Evolutionary conservation across 2,113 vertebrate species (phyloP).

Genomic region (Delphinapterus leucas): DNA sequence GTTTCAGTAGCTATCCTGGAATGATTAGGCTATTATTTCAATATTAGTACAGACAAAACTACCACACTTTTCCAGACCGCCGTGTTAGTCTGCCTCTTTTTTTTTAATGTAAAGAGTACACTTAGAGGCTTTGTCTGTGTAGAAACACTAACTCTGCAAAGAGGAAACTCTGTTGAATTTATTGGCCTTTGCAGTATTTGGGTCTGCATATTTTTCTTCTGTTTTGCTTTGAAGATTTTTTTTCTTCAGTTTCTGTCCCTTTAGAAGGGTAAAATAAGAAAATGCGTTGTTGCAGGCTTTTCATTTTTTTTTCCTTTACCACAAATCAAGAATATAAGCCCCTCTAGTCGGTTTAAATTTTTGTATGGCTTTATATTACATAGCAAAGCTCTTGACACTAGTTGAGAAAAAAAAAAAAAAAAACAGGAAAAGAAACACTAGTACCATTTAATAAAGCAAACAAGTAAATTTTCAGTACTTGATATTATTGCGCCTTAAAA

Average conservation of each 20-base stretch:
- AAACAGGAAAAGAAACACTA: not conserved
- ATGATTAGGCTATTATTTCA: not conserved
- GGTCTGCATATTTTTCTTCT: constrained; percentile 39
- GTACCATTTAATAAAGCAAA: not conserved
- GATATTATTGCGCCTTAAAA: not conserved
- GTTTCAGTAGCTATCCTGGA: not conserved
- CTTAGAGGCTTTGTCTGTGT: constrained; percentile 9
- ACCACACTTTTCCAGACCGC: not conserved
- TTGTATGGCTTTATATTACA: not conserved
- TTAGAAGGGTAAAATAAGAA: constrained; percentile 24
- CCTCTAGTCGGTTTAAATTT: not conserved
- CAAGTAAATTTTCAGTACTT: not conserved
- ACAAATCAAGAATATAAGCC: not conserved
- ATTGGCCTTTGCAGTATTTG: constrained; percentile 46
- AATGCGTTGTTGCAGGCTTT: not conserved
- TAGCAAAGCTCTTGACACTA: not conserved
- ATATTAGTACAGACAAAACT: not conserved
- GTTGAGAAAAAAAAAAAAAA: not conserved
- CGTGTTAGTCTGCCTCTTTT: not conserved
- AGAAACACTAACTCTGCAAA: constrained; percentile 39
- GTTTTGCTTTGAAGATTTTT: constrained; percentile 52
- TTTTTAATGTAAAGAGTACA: not conserved
- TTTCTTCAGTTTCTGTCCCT: not conserved
- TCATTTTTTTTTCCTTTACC: not conserved
- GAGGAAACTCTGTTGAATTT: constrained; percentile 40